Evolutionary conservation across 2,113 vertebrate genomes (phyloP), one percentile per base, ranked within the genome.

Genomic region (Psephotus haematonotus): DNA sequence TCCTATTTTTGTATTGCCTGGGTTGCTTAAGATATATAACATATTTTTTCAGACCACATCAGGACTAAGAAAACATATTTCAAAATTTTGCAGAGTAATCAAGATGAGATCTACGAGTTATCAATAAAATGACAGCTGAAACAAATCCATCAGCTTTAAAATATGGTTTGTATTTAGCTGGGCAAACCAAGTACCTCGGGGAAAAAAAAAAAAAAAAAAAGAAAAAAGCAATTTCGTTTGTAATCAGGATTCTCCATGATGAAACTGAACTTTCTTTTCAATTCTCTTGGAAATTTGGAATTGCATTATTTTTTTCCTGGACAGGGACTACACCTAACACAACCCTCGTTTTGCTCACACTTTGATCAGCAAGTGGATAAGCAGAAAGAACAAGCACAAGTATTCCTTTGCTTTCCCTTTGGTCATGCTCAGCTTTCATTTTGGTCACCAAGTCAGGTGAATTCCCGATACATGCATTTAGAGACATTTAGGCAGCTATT

Each of bases 111-210:
- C 67, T 86, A 80, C 1, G 24, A 85, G 14, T 80, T 95, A 85
- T 37, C 78, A 90, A 52, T 7, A 52, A 91, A 96, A 85, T 62
- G 44, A 33, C 59, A 91, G 68, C 63, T 92, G 87, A 91, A 92
- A 80, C 27, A 65, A 88, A 90, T 88, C 78, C 67, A 95, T 67
- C 37, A 59, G 25, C 53, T 90, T 52, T 90, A 85, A 93, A 95
- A 70, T 43, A 13, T 29, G 20, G 6, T 88, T 79, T 80, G 11
- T 57, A 74, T 82, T 94, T 69, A 82, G 31, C 41, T 86, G 47
- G 22, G 31, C 1, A 8, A 82, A 82, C 22, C 8, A 62, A 91
- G 13, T 11, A 13, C 10, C 31, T 59, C 49, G 59, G 33, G 17
- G 11, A 17, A 43, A 44, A 19, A 33, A 76, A 47, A 70, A 11